Evolutionary conservation across 2,113 vertebrate genomes (phyloP).

Genomic region (Mugil cephalus): DNA sequence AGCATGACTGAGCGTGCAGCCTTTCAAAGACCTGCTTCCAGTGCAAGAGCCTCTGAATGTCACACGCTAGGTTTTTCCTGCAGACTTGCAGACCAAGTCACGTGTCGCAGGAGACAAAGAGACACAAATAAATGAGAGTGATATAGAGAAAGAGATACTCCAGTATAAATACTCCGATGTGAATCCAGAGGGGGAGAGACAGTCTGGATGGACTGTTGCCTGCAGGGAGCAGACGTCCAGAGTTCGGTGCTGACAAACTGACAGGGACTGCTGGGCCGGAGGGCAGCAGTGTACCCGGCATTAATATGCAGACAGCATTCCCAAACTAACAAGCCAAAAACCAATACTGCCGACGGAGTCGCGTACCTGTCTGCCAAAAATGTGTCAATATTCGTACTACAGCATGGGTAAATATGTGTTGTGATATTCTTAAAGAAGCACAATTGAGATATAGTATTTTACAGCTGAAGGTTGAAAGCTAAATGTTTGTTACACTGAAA

Average conservation of each 20-base stretch:
- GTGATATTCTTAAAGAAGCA: too few species aligned
- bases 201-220: conserved; percentile 37
- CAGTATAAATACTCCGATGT: background rate
- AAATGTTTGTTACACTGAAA: background rate
- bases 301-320: conserved; percentile 51
- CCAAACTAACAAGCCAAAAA: conserved; percentile 29
- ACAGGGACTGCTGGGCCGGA: conserved; percentile 23
- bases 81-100: conserved; percentile 26
- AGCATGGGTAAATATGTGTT: background rate
- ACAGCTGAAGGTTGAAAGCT: background rate
- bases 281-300: conserved; percentile 13
- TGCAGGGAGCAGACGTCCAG: conserved; percentile 41
- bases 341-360: conserved; percentile 3
- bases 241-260: conserved; percentile 53
- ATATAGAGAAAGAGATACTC: conserved; percentile 38
- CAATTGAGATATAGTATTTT: background rate
- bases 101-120: conserved; percentile 28
- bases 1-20: conserved; percentile 1
- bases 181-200: conserved; percentile 24
- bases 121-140: conserved; percentile 23
- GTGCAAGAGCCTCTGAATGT: background rate
- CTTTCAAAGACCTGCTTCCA: background rate
- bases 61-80: conserved; percentile 5
- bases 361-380: background rate
- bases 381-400: background rate